Evolutionary conservation across 2,113 vertebrate genomes (phyloP), one percentile per base, ranked within the genome.

Genomic region (Nipponia nippon): DNA sequence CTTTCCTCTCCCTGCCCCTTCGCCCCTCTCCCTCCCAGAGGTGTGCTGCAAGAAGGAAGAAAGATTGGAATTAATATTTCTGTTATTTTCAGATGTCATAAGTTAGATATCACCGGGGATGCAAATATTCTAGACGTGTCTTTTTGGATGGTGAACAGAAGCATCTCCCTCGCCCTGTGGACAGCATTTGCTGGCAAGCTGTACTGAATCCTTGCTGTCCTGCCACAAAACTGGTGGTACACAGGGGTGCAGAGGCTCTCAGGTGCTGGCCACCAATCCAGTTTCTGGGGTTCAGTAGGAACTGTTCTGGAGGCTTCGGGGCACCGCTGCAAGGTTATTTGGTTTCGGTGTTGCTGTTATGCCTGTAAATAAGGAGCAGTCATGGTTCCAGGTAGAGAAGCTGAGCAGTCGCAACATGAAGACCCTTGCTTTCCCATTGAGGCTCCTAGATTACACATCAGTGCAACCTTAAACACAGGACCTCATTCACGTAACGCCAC

Each of bases 401-500:
- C 53, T 63, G 83, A 67, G 65, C 38, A 13, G 16, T 4, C 2
- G 2, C 50, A 67, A 11, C 29, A 27, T 0, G 0, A 75, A 38
- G 50, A 53, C 17, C 49, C 1, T 1, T 6, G 40, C 63, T 62
- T 83, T 80, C 42, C 86, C 10, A 10, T 3, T 46, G 46, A 46
- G 58, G 29, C 38, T 80, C 52, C 62, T 49, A 13, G 16, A 9
- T 67, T 52, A 13, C 30, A 17, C 38, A 22, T 53, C 63, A 56
- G 5, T 56, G n/a, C 70, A 44, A 16, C 69, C 69, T 85, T 32
- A 47, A 61, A 36, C 18, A 25, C 16, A 40, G 50, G 56, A 47
- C 38, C 16, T 76, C 0, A 0, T 38, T 32, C 22, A 1, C 50
- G 3, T 18, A 63, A 7, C 27, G 65, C 3, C 61, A n/a, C 36